Evolutionary conservation across 2,113 vertebrate species (phyloP).

Genomic region (Rhinoderma darwinii): DNA sequence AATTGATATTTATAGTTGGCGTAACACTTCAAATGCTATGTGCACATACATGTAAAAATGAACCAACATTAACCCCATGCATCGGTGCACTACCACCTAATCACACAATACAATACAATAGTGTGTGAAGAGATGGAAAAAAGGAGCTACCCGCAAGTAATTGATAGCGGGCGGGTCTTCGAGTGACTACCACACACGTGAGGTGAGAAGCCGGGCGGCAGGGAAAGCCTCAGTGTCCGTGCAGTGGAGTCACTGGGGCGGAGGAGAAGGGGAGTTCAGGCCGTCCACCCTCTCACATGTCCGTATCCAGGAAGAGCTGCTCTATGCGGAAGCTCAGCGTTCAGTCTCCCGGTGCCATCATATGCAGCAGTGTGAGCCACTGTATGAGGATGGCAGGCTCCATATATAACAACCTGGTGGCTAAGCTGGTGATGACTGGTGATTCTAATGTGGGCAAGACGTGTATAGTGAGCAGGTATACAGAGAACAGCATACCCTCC

Average conservation of each 20-base stretch:
- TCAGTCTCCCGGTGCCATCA: neutral
- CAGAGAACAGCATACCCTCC: conserved; percentile 62
- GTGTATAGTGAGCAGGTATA: conserved; percentile 68
- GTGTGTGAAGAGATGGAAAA: neutral
- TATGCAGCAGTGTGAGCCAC: neutral
- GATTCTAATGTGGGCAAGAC: conserved; percentile 72
- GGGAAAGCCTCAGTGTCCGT: neutral
- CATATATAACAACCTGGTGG: conserved; percentile 34
- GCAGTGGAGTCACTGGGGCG: neutral
- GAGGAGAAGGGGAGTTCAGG: neutral
- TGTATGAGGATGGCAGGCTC: conserved; percentile 27
- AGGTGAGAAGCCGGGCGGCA: neutral
- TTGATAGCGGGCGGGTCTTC: neutral
- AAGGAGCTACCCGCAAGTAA: neutral
- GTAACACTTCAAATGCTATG: too few species aligned
- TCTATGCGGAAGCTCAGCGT: neutral
- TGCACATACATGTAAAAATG: too few species aligned
- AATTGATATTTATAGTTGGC: too few species aligned
- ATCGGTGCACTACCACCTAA: too few species aligned
- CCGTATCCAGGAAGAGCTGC: neutral
- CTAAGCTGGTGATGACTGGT: conserved; percentile 72
- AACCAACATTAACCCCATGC: too few species aligned
- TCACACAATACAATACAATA: neutral
- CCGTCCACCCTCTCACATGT: too few species aligned
- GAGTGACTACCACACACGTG: neutral